Conservation (phyloP, 2,113 vertebrate genomes). For the Calonectris borealis region DNA sequence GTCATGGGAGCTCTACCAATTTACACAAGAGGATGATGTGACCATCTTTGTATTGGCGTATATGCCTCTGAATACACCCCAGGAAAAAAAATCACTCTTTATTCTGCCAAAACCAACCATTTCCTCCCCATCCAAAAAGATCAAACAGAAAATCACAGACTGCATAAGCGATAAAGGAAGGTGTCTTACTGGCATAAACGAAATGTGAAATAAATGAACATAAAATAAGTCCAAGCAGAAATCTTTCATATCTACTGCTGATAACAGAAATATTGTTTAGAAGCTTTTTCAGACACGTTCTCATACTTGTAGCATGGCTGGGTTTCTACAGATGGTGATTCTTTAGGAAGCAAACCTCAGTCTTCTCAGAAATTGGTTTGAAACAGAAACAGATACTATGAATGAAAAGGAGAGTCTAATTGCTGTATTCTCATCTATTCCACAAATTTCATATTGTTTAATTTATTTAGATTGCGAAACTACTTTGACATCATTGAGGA, state of each 20-base stretch:
- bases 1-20: background rate
- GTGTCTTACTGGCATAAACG: background rate
- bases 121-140: background rate
- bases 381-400: background rate
- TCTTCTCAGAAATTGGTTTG: background rate
- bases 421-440: background rate
- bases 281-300: background rate
- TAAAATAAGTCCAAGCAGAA: background rate
- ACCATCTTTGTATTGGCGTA: background rate
- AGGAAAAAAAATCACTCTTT: background rate
- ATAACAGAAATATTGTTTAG: background rate
- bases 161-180: background rate
- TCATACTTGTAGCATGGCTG: background rate
- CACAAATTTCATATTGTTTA: background rate
- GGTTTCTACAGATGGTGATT: background rate
- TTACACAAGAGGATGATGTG: background rate
- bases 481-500: background rate
- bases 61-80: background rate
- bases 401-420: background rate
- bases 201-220: background rate
- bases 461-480: background rate
- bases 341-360: background rate
- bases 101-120: background rate
- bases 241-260: background rate
- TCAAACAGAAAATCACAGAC: background rate